These are phyloP conservation scores for Rhingia campestris DNA, from an alignment of 2,888 invertebrate genomes.

Conservation along the genomic window DNA sequence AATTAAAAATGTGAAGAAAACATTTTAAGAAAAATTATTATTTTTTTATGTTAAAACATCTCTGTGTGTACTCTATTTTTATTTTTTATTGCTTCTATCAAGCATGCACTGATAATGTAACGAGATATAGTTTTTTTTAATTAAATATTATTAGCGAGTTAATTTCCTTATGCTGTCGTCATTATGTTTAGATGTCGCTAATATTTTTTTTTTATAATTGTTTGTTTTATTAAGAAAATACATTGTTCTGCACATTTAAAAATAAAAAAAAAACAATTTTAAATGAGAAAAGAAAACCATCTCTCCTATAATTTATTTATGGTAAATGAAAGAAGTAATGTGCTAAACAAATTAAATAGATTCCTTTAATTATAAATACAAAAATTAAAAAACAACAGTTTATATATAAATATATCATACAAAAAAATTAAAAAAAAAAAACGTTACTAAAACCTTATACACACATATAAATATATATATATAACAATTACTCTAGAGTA, in stretches of 20 bases:
- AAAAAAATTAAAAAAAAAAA: slow-evolving; percentile 24
- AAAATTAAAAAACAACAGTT: slow-evolving; percentile 42
- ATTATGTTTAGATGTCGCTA: slow-evolving; percentile 32
- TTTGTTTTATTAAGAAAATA: slow-evolving; percentile 10
- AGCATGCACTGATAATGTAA: slow-evolving; percentile 74
- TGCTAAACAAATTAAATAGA: slow-evolving; percentile 67
- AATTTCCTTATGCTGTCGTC: slow-evolving; percentile 38
- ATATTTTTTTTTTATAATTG: slow-evolving; percentile 9
- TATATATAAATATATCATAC: slow-evolving; percentile 50
- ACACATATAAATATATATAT: slow-evolving; percentile 63
- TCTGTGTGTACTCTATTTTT: slow-evolving; percentile 54
- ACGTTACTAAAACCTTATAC: slow-evolving; percentile 61
- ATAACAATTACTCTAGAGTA: slow-evolving; percentile 66
- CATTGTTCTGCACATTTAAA: slow-evolving; percentile 38
- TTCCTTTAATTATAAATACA: slow-evolving; percentile 53
- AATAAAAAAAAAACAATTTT: background rate
- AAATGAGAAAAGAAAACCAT: background rate
- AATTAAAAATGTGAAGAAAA: slow-evolving; percentile 21
- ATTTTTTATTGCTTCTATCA: slow-evolving; percentile 72
- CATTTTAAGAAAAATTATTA: slow-evolving; percentile 11
- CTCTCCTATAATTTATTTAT: slow-evolving; percentile 53
- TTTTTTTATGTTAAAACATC: slow-evolving; percentile 37
- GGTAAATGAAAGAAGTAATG: slow-evolving; percentile 54
- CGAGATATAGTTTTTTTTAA: slow-evolving; percentile 48
- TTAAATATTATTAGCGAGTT: slow-evolving; percentile 27